Evolutionary conservation across 2,888 invertebrate species (phyloP), one percentile per base, ranked within the genome.

Genomic region (Mongoloraphidia duomilia): DNA sequence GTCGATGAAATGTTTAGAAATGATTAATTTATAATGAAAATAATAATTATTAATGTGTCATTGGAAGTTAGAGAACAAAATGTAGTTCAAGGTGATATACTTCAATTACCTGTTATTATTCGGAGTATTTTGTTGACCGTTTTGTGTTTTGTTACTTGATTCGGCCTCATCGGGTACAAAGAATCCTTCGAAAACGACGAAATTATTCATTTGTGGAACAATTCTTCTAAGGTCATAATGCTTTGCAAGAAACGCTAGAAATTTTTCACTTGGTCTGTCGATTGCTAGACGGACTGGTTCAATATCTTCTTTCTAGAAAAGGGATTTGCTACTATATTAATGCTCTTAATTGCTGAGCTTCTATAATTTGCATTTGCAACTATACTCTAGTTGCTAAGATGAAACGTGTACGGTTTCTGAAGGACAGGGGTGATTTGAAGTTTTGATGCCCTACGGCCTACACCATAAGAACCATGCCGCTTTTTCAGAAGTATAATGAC

Each of bases 261-360:
- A 83, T 65, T 93, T 93, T 44, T 82, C 77, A 0, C 95, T 95
- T 0, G 96, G 97, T 39, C 90, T 79, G 67, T 97, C 96, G 53
- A 96, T 84, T 0, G 97, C 94, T 59, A 95, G 69, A 62, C 86
- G 80, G 3, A 78, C 70, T 0, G 87, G 82, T 44, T 68, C 66
- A 41, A 80, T 71, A 47, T 79, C 72, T 66, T 83, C 80, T 55
- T 82, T 82, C 79, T 84, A 66, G 4, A 42, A 42, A 39, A 39
- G 1, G 8, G 2, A 38, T 38, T 38, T 37, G 12, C 12, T n/a
- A n/a, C 12, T 37, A 11, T n/a, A 2, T n/a, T n/a, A n/a, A n/a
- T 37, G 12, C 11, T n/a, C 11, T 37, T n/a, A 37, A 11, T 37
- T n/a, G 37, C 11, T 12, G 12, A 37, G 37, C 11, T 35, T 48